Evolutionary conservation across 2,888 invertebrate species (phyloP).

Genomic region (Marasmarcha lunaedactyla): DNA sequence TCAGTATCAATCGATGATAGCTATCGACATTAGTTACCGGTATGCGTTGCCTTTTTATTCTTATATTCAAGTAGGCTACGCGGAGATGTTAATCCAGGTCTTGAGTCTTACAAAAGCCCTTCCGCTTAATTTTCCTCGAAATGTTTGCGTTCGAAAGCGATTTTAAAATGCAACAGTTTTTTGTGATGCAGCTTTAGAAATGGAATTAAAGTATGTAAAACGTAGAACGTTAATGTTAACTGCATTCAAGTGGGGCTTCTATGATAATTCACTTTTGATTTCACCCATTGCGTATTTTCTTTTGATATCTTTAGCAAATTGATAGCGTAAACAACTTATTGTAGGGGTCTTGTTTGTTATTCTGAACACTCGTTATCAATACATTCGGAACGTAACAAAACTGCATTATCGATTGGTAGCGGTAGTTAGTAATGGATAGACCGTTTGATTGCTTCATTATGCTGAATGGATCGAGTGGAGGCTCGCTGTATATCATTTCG

Average conservation of each 20-base stretch:
- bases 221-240: constrained; percentile 15
- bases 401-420: no score
- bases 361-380: no score
- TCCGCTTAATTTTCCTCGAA: constrained; percentile 58
- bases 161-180: constrained; percentile 67
- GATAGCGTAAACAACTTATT: no score
- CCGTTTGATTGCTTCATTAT: constrained; percentile 69
- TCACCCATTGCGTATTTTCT: no score
- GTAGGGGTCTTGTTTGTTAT: no score
- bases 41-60: neutral
- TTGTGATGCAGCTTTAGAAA: constrained; percentile 39
- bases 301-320: no score
- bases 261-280: no score
- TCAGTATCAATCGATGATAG: constrained; percentile 43
- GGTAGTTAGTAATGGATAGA: constrained; percentile 31
- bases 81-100: neutral
- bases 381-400: no score
- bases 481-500: constrained; percentile 66
- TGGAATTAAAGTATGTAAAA: constrained; percentile 59
- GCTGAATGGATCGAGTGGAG: constrained; percentile 25
- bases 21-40: neutral
- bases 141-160: constrained; percentile 59
- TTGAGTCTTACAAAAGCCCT: constrained; percentile 12
- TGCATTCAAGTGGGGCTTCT: no score
- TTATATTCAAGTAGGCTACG: neutral